Evolutionary conservation across 2,797 vertebrate species (phyloP).

Genomic region (Poeciliopsis turneri): DNA sequence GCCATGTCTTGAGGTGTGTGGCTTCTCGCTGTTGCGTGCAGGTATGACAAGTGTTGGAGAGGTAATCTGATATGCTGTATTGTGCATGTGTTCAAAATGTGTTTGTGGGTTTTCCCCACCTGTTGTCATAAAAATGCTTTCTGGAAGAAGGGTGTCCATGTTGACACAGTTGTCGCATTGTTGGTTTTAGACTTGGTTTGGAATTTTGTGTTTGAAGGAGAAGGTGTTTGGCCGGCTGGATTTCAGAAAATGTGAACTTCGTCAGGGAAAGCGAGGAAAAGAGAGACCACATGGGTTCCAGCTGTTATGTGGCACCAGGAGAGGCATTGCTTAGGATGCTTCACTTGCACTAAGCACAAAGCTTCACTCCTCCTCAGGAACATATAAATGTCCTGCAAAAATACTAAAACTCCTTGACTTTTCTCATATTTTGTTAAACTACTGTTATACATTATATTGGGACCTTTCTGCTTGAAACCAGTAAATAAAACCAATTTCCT

Average conservation of each 20-base stretch:
- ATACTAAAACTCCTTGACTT: background rate
- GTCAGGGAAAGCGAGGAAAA: constrained; percentile 42
- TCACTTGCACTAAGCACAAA: constrained; percentile 52
- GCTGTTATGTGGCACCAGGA: constrained; percentile 80
- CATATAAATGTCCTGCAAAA: background rate
- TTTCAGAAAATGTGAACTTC: constrained; percentile 79
- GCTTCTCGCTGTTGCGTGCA: constrained; percentile 68
- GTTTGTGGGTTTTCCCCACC: constrained; percentile 53
- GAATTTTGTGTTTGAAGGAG: constrained; percentile 75
- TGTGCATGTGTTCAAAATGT: constrained; percentile 46
- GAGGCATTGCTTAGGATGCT: constrained; percentile 70
- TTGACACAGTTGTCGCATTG: constrained; percentile 87
- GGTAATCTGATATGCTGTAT: constrained; percentile 68
- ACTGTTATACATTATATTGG: background rate
- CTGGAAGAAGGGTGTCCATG: constrained; percentile 69
- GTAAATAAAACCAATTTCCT: background rate
- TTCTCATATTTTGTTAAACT: background rate
- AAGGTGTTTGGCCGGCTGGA: constrained; percentile 68
- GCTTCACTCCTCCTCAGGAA: constrained; percentile 15
- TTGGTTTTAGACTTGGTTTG: constrained; percentile 86
- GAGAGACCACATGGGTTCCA: constrained; percentile 75
- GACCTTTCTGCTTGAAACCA: background rate
- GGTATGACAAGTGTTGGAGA: constrained; percentile 75
- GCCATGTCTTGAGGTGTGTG: constrained; percentile 62
- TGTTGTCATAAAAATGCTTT: constrained; percentile 73